These are phyloP conservation scores for Geophilus truncorum DNA, from an alignment of 2,888 invertebrate species.

Conservation along the genomic window DNA sequence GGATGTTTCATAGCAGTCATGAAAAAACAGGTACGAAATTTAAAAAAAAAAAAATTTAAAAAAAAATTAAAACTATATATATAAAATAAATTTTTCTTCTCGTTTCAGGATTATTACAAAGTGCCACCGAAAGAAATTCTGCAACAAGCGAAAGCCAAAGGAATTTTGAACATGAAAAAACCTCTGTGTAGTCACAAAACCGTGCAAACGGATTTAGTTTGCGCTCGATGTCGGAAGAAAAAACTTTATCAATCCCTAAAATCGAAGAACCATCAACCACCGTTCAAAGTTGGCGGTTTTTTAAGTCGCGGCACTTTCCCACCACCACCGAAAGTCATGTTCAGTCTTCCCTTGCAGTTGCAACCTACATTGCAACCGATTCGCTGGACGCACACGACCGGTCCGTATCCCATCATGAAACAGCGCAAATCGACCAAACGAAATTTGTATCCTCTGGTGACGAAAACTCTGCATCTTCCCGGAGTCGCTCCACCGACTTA, in stretches of 20 bases:
- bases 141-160: constrained; percentile 25
- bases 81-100: neutral
- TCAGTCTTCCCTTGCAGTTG: neutral
- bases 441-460: neutral
- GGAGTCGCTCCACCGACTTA: neutral
- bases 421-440: neutral
- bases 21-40: constrained; percentile 8
- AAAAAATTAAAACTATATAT: neutral
- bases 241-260: neutral
- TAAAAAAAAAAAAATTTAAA: neutral
- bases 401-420: neutral
- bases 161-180: neutral
- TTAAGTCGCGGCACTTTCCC: neutral
- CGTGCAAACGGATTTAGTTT: neutral
- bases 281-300: neutral
- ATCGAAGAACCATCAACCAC: neutral
- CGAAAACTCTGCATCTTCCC: neutral
- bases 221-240: neutral
- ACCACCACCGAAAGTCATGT: neutral
- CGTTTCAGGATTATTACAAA: neutral
- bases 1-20: constrained; percentile 29
- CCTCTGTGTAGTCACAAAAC: neutral
- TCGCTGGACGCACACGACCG: neutral
- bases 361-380: neutral
- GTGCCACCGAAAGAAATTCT: neutral